phyloP scores from a whole-genome alignment of 2,797 vertebrate species.

The Macropodus opercularis region DNA sequence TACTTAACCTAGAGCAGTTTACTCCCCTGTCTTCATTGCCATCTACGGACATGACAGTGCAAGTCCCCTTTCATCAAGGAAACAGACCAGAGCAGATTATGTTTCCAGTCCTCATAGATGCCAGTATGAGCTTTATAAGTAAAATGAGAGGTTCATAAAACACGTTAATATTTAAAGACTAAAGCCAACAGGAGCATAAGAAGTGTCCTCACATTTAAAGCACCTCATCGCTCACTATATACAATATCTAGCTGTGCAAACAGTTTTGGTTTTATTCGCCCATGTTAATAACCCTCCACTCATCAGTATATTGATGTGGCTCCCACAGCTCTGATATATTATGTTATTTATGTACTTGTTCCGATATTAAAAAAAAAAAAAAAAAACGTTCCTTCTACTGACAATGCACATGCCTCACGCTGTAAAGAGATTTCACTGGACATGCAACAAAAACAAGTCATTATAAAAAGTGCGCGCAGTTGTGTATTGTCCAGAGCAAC shows the following conservation, averaged over 20 bases:
- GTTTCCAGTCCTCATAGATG: constrained; percentile 12
- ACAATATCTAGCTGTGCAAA: not conserved
- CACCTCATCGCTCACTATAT: not conserved
- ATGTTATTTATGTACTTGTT: constrained; percentile 2
- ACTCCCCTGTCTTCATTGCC: constrained; percentile 62
- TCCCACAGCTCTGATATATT: constrained; percentile 2
- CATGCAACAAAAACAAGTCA: not conserved
- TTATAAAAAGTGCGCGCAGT: constrained; percentile 3
- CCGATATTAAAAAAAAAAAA: no score
- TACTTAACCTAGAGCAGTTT: constrained; percentile 64
- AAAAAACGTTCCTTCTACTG: constrained; percentile 1
- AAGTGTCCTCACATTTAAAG: constrained; percentile 2
- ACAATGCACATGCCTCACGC: constrained; percentile 1
- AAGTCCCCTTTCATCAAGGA: constrained; percentile 47
- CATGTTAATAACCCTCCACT: constrained; percentile 14
- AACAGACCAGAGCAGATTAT: constrained; percentile 35
- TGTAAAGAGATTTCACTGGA: constrained; percentile 6
- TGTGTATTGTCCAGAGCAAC: constrained; percentile 1
- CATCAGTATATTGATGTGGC: not conserved
- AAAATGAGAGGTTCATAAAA: constrained; percentile 13
- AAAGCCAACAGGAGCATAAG: constrained; percentile 5
- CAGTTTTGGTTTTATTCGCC: not conserved
- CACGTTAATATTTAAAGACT: constrained; percentile 11
- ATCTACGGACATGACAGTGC: constrained; percentile 72
- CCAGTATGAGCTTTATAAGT: constrained; percentile 23